These are phyloP conservation scores for Drosophila lowei DNA, from an alignment of 1,140 invertebrate species.

Conservation along the genomic window DNA sequence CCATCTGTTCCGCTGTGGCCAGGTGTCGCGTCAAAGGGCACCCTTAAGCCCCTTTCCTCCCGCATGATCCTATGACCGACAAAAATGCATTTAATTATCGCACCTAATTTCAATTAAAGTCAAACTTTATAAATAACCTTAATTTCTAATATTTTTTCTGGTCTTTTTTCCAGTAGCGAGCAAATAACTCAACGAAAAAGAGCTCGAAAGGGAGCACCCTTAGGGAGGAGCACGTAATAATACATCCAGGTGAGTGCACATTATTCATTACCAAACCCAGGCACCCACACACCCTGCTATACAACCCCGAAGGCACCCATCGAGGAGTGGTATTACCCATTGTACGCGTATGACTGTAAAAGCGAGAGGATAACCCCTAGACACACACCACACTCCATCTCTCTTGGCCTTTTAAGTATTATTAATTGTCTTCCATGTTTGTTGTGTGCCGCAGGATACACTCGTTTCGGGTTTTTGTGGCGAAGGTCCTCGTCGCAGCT, in stretches of 20 bases:
- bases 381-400: slow-evolving; percentile 5
- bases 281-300: slow-evolving; percentile 2
- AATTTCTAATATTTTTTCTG: slow-evolving; percentile 69
- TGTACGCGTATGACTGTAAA: slow-evolving; percentile 11
- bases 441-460: slow-evolving; percentile 59
- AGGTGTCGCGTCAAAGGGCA: slow-evolving; percentile 18
- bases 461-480: slow-evolving; percentile 15
- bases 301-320: slow-evolving; percentile 18
- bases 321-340: slow-evolving; percentile 65
- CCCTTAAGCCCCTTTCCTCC: slow-evolving; percentile 3
- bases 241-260: slow-evolving; percentile 75
- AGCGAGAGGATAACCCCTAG: neutral
- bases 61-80: neutral
- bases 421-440: slow-evolving; percentile 76
- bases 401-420: slow-evolving; percentile 68
- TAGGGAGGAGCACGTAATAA: neutral
- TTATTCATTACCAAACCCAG: slow-evolving; percentile 71
- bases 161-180: slow-evolving; percentile 38
- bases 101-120: slow-evolving; percentile 78
- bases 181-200: slow-evolving; percentile 57
- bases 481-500: no score
- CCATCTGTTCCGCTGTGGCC: slow-evolving; percentile 18
- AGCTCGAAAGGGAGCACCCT: neutral
- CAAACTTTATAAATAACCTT: slow-evolving; percentile 44
- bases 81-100: slow-evolving; percentile 71